Evolutionary conservation across 2,888 invertebrate genomes (phyloP).

Genomic region (Agrochola lychnidis): DNA sequence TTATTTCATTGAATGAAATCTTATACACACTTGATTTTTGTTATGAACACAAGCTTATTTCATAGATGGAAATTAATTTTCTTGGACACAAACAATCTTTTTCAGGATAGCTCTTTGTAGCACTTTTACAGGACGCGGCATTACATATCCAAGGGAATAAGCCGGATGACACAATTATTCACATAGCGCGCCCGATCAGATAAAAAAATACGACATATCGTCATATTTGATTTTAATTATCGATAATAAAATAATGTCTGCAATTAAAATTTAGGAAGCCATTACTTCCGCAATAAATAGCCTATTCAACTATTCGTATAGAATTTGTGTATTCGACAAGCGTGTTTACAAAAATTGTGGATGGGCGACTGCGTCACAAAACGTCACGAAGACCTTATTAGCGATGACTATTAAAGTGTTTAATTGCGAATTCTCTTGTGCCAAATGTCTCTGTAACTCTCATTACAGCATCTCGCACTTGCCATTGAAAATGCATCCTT

Average conservation of each 20-base stretch:
- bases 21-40: slow-evolving; percentile 45
- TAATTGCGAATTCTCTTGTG: slow-evolving; percentile 77
- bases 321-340: slow-evolving; percentile 90
- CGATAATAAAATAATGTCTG: slow-evolving; percentile 81
- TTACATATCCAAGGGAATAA: slow-evolving; percentile 75
- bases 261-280: slow-evolving; percentile 91
- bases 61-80: slow-evolving; percentile 60
- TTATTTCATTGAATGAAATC: slow-evolving; percentile 51
- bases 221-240: slow-evolving; percentile 76
- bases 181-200: slow-evolving; percentile 73
- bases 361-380: slow-evolving; percentile 82
- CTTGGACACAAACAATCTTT: slow-evolving; percentile 72
- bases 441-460: slow-evolving; percentile 65
- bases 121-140: slow-evolving; percentile 83
- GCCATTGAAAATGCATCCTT: slow-evolving; percentile 83
- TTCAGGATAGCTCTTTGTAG: slow-evolving; percentile 83
- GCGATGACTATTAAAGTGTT: slow-evolving; percentile 74
- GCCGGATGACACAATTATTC: slow-evolving; percentile 83
- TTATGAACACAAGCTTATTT: slow-evolving; percentile 60
- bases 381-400: slow-evolving; percentile 77
- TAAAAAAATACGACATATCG: slow-evolving; percentile 68
- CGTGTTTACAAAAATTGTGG: slow-evolving; percentile 91
- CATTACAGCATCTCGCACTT: slow-evolving; percentile 64
- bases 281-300: slow-evolving; percentile 91
- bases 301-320: slow-evolving; percentile 86